Percentiles rank a stretch among this genome's conserved stretches.
Conservation (phyloP, 2,888 invertebrate species). For the Brachynemurus nebulosus region DNA sequence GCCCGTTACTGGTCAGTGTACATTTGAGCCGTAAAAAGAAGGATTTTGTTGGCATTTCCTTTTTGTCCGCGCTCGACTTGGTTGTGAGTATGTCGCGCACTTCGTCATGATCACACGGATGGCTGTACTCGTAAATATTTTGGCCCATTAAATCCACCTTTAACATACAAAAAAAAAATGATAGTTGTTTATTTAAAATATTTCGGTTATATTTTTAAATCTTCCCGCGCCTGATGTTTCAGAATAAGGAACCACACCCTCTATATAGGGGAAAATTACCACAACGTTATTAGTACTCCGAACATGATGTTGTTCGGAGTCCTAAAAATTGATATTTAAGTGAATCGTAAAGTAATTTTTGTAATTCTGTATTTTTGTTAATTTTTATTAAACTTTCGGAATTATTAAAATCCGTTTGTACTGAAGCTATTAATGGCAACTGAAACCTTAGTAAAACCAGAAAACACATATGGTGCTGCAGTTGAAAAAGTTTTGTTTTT, state of each 20-base stretch:
- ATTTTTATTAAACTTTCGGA: too few species aligned
- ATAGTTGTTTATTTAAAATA: neutral
- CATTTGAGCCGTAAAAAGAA: constrained; percentile 82
- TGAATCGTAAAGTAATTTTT: too few species aligned
- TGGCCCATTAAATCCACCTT: constrained; percentile 95
- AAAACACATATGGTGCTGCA: too few species aligned
- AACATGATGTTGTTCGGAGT: too few species aligned
- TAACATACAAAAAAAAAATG: constrained; percentile 26
- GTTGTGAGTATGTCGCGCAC: constrained; percentile 46
- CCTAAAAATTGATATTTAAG: too few species aligned
- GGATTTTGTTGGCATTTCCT: constrained; percentile 39
- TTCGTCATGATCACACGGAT: constrained; percentile 92
- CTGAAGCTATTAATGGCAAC: too few species aligned
- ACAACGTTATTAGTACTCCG: too few species aligned
- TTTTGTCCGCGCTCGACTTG: constrained; percentile 31
- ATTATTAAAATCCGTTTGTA: too few species aligned
- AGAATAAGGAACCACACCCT: neutral
- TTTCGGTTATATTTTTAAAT: neutral
- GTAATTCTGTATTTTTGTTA: too few species aligned
- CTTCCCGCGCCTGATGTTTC: too few species aligned
- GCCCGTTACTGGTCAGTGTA: constrained; percentile 87
- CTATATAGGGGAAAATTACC: neutral
- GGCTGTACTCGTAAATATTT: constrained; percentile 84
- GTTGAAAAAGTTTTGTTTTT: too few species aligned
- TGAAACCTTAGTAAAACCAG: too few species aligned